Evolutionary conservation across 64 coral and sea anemone species (phyloP), one percentile per base, ranked within the genome.

Genomic region (Catalaphyllia jardinei): DNA sequence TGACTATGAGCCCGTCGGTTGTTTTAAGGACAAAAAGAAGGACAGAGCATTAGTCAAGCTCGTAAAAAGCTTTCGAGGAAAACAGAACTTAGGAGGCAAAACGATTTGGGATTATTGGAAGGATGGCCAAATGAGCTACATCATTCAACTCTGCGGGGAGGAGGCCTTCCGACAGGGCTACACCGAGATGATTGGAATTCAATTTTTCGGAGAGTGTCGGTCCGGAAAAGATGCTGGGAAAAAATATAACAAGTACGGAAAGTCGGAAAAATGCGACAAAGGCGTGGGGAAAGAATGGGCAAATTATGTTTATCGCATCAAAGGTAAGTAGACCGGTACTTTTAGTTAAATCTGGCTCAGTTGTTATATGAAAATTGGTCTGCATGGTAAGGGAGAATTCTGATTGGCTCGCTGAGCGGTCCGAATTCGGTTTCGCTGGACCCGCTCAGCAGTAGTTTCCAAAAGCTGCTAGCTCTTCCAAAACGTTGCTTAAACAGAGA

Each of bases 291-390:
- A n/a, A n/a, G n/a, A 15, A 54, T 71, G 20, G 0, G 25, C 81
- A 9, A 85, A 85, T 28, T 85, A 39, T 71, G 42, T 85, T 17
- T 85, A 85, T 85, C 81, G 63, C 38, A 39, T 85, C 22, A 38
- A 51, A 49, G 81, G 81, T 85, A 16, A 51, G 63, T 49, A 63
- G 22, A 10, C 10, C 10, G 5, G 42, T 3, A 5, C 2, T 7
- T 46, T 46, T 46, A 46, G 6, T 46, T 46, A 46, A 3, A 5
- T 46, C 42, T 46, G 42, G 42, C 3, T 46, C 42, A 46, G 42
- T 46, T 46, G 7, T 6, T 4, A 35, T 35, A 35, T 35, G 42
- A 0, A 46, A 46, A 46, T 2, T 46, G 42, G 42, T 46, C 42
- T 6, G 6, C 5, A 46, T 7, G 42, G 42, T 46, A 46, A 46